Evolutionary conservation across 2,113 vertebrate genomes (phyloP).

Genomic region (Perognathus longimembris): DNA sequence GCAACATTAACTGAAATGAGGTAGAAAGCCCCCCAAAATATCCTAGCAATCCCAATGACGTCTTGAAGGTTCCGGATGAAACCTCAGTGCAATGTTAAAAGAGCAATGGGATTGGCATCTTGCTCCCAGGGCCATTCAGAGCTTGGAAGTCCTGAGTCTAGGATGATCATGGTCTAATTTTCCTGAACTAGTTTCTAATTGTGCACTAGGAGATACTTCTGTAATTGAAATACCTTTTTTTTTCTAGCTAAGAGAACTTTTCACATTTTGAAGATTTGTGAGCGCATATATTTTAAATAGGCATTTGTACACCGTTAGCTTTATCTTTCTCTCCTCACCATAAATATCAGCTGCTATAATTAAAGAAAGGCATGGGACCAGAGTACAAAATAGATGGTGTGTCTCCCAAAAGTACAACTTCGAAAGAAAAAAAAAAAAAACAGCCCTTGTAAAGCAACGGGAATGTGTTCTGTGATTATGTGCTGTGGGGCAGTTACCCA

Average conservation of each 20-base stretch:
- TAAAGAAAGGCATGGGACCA: conserved; percentile 60
- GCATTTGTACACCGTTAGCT: conserved; percentile 25
- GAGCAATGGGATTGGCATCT: fast-evolving
- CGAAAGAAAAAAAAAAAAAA: conserved; percentile 12
- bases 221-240: conserved; percentile 38
- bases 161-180: fast-evolving
- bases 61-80: background rate
- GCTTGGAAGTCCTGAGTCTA: background rate
- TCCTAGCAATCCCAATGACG: background rate
- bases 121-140: background rate
- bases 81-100: background rate
- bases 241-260: conserved; percentile 24
- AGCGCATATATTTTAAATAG: conserved; percentile 63
- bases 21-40: background rate
- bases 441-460: conserved; percentile 61
- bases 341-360: conserved; percentile 59
- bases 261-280: conserved; percentile 58
- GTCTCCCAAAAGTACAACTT: conserved; percentile 67
- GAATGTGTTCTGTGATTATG: conserved; percentile 27
- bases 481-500: conserved; percentile 69
- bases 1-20: conserved; percentile 12
- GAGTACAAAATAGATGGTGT: conserved; percentile 50
- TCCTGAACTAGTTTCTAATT: conserved; percentile 20
- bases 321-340: background rate
- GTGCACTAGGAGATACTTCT: background rate